A percentile compares a stretch with the other conserved stretches of the same genome.
Conservation (phyloP, 2,797 vertebrate genomes). For the Hypotaenidia okinawae region DNA sequence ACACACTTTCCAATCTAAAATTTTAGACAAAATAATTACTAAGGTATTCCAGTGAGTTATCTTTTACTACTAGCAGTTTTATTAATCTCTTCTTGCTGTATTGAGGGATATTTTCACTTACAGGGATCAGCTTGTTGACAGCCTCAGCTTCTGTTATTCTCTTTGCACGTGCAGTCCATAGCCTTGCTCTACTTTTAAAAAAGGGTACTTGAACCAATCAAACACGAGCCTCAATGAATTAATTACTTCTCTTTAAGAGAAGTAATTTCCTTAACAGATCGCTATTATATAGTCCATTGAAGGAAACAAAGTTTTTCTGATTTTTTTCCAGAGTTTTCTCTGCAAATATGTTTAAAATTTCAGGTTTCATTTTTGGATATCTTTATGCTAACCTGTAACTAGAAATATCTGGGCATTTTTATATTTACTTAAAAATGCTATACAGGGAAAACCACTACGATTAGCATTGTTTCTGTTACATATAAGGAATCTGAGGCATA, state of each 20-base stretch:
- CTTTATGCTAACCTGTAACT: not conserved
- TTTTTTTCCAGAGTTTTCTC: not conserved
- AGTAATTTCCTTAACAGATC: not conserved
- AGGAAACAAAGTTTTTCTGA: not conserved
- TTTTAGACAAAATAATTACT: not conserved
- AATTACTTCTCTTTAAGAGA: not conserved
- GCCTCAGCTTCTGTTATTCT: not conserved
- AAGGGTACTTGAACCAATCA: not conserved
- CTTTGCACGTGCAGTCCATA: not conserved
- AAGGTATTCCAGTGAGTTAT: not conserved
- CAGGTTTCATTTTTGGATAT: not conserved
- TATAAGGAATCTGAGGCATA: not conserved
- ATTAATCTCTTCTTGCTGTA: not conserved
- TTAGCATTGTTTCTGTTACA: not conserved
- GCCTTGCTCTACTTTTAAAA: not conserved
- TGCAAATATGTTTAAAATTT: not conserved
- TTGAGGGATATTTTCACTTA: not conserved
- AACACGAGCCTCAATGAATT: not conserved
- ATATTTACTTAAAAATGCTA: not conserved
- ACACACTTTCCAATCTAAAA: not conserved
- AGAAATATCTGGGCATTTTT: not conserved
- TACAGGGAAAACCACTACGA: not conserved
- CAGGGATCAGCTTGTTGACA: not conserved
- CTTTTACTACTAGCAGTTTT: not conserved
- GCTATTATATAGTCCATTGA: not conserved